phyloP scores from a whole-genome alignment of 2,797 vertebrate genomes.

The Clarias laeviceps region DNA sequence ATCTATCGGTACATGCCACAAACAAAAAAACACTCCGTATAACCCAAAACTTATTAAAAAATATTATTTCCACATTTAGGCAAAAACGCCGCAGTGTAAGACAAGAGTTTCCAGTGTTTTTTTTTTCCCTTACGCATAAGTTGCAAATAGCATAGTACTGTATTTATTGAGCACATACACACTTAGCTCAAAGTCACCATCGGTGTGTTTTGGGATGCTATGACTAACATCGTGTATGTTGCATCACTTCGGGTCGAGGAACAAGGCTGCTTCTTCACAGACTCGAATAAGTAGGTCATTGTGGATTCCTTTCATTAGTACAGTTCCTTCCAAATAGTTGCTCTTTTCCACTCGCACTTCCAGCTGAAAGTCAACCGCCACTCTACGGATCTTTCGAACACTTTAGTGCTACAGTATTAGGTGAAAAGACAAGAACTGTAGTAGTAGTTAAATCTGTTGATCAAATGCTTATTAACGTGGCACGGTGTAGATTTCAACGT shows the following conservation, averaged over 20 bases:
- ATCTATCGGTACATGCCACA: neutral
- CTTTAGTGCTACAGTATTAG: neutral
- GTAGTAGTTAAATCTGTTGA: neutral
- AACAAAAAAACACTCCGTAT: neutral
- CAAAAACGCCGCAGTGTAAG: neutral
- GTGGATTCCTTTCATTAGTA: slow-evolving; percentile 77
- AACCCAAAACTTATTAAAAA: neutral
- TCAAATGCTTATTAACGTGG: neutral
- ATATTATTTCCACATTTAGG: neutral
- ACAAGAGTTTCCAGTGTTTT: neutral
- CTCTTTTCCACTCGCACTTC: slow-evolving; percentile 71
- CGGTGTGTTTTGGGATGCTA: slow-evolving; percentile 17
- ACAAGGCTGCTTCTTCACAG: slow-evolving; percentile 72
- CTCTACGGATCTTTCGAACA: neutral
- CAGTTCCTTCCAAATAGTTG: slow-evolving; percentile 72
- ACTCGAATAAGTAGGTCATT: slow-evolving; percentile 73
- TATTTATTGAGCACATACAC: neutral
- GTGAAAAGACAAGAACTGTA: neutral
- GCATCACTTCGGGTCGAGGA: slow-evolving; percentile 64
- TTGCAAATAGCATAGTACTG: neutral
- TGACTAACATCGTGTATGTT: slow-evolving; percentile 57
- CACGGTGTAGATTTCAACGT: neutral
- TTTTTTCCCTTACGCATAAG: neutral
- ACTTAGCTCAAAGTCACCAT: neutral
- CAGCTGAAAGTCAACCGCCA: slow-evolving; percentile 65